These are phyloP conservation scores for Pangasius larnaudii DNA, from an alignment of 2,797 vertebrate species.

Conservation along the genomic window DNA sequence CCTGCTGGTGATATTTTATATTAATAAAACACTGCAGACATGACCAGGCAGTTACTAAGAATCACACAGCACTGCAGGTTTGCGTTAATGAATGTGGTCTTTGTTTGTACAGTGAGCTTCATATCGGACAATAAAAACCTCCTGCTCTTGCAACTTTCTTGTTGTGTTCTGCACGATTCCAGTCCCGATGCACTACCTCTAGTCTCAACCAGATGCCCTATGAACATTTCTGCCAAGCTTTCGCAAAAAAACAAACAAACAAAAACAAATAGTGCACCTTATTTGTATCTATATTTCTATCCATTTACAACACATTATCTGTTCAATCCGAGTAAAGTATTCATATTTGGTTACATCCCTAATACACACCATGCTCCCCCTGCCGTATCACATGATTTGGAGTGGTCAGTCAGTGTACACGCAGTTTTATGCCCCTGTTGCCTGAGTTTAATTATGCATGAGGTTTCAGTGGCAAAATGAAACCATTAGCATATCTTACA, in stretches of 20 bases:
- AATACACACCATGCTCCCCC: background rate
- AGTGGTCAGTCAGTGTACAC: conserved; percentile 34
- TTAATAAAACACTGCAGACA: background rate
- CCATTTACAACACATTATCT: background rate
- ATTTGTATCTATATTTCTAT: background rate
- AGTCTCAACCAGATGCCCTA: background rate
- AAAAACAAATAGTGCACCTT: background rate
- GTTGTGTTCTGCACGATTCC: background rate
- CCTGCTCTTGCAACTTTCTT: background rate
- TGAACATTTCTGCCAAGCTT: background rate
- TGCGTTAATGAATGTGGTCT: background rate
- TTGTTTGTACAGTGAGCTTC: background rate
- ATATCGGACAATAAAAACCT: background rate
- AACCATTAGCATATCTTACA: conserved; percentile 83
- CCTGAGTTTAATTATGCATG: conserved; percentile 79
- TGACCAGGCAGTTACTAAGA: background rate
- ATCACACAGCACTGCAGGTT: background rate
- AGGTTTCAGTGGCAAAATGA: conserved; percentile 75
- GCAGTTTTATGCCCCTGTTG: conserved; percentile 61
- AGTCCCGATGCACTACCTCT: background rate
- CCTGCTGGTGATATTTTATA: background rate
- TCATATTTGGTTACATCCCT: conserved; percentile 14
- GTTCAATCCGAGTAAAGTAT: background rate
- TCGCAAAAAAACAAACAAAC: background rate
- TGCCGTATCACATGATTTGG: conserved; percentile 20